Base-by-base conservation (phyloP, 2,888 invertebrate genomes). In the Lordiphosa andalusiaca region DNA sequence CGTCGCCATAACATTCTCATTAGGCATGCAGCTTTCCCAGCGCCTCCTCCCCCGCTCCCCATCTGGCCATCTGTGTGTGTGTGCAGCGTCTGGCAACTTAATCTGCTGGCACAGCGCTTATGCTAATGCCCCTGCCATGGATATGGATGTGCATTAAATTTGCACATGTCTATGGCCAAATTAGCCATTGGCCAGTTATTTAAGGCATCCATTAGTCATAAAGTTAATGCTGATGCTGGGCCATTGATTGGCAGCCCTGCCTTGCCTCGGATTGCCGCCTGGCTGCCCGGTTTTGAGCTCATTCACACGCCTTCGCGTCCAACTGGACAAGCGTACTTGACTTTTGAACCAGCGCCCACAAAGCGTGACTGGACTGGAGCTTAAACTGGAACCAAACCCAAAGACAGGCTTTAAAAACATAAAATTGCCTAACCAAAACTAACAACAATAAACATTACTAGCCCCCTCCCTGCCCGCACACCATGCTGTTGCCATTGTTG, bases 341-440 rank as follows among this genome's bases (percentile, higher is more conserved):
- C 80, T 85, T 83, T 76, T 80, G 85, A 80, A 84, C 83, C 67
- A 67, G 72, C 84, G 84, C 73, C 84, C 85, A 81, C 84, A 54
- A 80, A 80, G 83, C 80, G 80, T 80, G 80, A 80, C 85, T 80
- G 69, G 85, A 69, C 85, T 61, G 63, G 71, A 67, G 74, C 55
- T 70, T 63, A 60, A 67, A 56, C 77, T 69, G 52, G 52, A 51
- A 52, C 64, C 71, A 64, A 73, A 41, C 55, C 61, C 50, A 60
- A 56, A 16, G 40, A 51, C 53, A 63, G 53, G 53, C 42, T 57
- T 69, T 41, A 38, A 51, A 44, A 16, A 41, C 23, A 25, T 10
- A 44, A 19, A 42, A 40, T 72, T 72, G 70, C 67, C 73, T 54
- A 71, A 68, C 68, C 63, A 77, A 73, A 73, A 67, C 71, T 58